A percentile compares a stretch with the other conserved stretches of the same genome.
These are phyloP conservation scores for Silurus meridionalis DNA, from an alignment of 2,113 vertebrate genomes.

Conservation along the genomic window DNA sequence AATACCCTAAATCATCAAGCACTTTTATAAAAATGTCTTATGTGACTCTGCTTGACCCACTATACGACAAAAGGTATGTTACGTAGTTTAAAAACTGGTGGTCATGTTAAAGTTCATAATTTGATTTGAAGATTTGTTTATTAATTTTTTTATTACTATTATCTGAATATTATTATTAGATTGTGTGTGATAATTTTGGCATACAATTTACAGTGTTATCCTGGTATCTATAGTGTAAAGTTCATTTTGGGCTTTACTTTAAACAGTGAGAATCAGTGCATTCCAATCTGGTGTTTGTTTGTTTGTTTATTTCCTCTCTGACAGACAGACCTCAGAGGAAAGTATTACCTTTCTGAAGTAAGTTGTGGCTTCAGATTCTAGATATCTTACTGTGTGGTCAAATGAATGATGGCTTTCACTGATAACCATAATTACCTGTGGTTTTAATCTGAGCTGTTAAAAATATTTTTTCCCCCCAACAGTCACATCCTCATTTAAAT, in stretches of 20 bases:
- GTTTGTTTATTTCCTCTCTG: conserved; percentile 27
- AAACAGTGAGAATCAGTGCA: background rate
- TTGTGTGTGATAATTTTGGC: background rate
- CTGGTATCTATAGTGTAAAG: background rate
- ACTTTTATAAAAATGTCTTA: too few species aligned
- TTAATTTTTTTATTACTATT: background rate
- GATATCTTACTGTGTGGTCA: background rate
- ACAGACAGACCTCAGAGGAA: conserved; percentile 66
- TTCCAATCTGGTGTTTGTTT: background rate
- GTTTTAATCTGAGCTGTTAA: background rate
- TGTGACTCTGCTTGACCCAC: background rate
- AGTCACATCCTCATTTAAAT: background rate
- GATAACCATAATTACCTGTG: background rate
- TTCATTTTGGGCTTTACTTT: background rate
- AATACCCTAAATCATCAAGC: background rate
- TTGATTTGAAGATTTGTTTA: background rate
- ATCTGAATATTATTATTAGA: background rate
- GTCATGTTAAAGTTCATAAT: background rate
- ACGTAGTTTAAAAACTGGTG: background rate
- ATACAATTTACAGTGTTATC: background rate
- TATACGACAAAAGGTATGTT: background rate
- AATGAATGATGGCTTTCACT: background rate
- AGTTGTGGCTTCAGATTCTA: conserved; percentile 27
- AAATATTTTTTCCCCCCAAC: too few species aligned
- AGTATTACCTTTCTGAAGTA: conserved; percentile 70